Evolutionary conservation across 2,113 vertebrate species (phyloP).

Genomic region (Myiopsitta monachus): DNA sequence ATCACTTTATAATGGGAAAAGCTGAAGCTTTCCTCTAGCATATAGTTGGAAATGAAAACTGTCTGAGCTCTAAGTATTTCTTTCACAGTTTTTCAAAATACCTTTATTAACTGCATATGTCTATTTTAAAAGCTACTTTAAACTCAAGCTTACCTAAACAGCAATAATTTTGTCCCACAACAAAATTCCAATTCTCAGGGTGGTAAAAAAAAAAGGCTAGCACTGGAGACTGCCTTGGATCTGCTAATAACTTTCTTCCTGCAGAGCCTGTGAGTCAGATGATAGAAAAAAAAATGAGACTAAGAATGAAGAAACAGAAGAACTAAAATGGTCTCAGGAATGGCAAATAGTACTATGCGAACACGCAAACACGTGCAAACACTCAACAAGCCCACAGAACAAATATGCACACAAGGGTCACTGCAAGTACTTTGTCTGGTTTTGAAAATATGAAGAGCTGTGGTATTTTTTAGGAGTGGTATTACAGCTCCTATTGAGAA

Average conservation of each 20-base stretch:
- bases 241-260: not conserved
- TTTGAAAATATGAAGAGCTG: not conserved
- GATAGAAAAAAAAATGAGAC: not conserved
- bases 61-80: slow-evolving; percentile 36
- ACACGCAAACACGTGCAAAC: not conserved
- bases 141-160: not conserved
- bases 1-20: slow-evolving; percentile 73
- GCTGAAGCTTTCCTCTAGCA: slow-evolving; percentile 58
- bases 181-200: not conserved
- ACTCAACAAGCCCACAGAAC: not conserved
- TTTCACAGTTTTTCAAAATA: slow-evolving; percentile 23
- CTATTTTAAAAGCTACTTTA: not conserved
- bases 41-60: slow-evolving; percentile 55
- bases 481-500: slow-evolving; percentile 5
- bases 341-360: not conserved
- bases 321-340: not conserved
- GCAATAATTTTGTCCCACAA: not conserved
- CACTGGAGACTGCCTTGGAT: not conserved
- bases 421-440: not conserved
- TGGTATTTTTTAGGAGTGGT: slow-evolving; percentile 2
- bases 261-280: not conserved
- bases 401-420: not conserved
- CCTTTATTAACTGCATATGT: not conserved
- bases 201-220: not conserved
- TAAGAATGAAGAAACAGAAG: not conserved